Conservation (phyloP, 2,113 vertebrate species). For the rat (Rattus norvegicus) region DNA sequence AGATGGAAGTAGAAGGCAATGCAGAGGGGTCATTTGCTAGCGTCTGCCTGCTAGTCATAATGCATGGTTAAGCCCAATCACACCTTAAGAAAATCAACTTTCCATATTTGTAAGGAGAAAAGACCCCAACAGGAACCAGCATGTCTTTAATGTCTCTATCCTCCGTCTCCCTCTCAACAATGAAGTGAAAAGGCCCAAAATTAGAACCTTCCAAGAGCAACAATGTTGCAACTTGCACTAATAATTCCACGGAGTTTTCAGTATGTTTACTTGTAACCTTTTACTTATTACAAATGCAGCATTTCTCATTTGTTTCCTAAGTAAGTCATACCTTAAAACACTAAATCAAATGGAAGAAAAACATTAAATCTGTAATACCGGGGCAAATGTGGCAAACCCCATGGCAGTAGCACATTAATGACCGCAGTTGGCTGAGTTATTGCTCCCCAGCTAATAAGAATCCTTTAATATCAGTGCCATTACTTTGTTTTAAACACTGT, state of each 20-base stretch:
- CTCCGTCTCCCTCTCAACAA: slow-evolving; percentile 31
- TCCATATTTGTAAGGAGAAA: slow-evolving; percentile 22
- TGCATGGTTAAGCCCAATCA: not conserved
- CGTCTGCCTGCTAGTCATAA: not conserved
- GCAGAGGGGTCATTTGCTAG: not conserved
- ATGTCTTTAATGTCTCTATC: not conserved
- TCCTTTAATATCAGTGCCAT: not conserved
- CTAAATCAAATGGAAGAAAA: slow-evolving; percentile 22
- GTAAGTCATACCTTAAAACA: slow-evolving; percentile 54
- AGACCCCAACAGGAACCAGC: not conserved
- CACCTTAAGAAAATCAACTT: slow-evolving; percentile 11
- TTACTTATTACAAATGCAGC: slow-evolving; percentile 3
- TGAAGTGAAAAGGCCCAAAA: slow-evolving; percentile 7
- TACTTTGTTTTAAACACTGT: not conserved
- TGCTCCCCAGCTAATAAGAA: not conserved
- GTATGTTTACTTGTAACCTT: slow-evolving; percentile 1
- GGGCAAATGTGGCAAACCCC: not conserved
- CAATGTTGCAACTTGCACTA: not conserved
- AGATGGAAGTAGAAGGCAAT: not conserved
- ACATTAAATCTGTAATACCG: not conserved
- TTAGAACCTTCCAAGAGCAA: slow-evolving; percentile 12
- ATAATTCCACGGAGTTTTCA: not conserved
- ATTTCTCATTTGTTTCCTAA: slow-evolving; percentile 49
- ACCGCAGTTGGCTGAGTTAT: not conserved
- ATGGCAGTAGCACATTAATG: not conserved